Conservation (phyloP, 2,888 invertebrate species). For the Mantis religiosa region DNA sequence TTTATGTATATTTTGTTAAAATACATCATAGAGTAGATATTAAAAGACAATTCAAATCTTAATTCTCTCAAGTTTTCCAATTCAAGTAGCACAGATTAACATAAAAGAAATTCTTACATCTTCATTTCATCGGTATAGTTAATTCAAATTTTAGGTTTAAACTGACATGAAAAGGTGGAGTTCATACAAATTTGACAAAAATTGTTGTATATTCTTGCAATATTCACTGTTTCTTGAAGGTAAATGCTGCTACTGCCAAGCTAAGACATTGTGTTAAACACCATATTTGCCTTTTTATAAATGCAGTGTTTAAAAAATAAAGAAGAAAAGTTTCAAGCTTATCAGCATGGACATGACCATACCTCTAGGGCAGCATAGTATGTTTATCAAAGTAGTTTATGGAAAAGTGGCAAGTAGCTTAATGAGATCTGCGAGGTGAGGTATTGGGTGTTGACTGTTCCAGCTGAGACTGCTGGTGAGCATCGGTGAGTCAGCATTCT, state of each 20-base stretch:
- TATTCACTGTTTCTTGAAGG: not conserved
- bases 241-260: not conserved
- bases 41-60: not conserved
- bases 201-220: not conserved
- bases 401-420: not conserved
- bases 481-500: slow-evolving; percentile 2
- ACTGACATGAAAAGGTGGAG: not conserved
- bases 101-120: not conserved
- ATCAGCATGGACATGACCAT: not conserved
- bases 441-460: not conserved
- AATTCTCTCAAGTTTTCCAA: not conserved
- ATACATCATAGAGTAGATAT: too few relatives aligned
- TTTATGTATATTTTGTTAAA: too few relatives aligned
- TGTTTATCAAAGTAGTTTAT: not conserved
- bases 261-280: not conserved
- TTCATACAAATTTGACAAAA: not conserved
- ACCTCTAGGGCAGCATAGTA: not conserved
- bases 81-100: not conserved
- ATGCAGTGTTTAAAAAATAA: not conserved
- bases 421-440: not conserved
- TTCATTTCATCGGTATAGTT: not conserved
- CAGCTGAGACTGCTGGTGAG: not conserved
- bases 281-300: not conserved
- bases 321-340: not conserved
- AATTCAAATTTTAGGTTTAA: not conserved